phyloP scores from a whole-genome alignment of 2,113 vertebrate genomes.

The Callopanchax toddi region DNA sequence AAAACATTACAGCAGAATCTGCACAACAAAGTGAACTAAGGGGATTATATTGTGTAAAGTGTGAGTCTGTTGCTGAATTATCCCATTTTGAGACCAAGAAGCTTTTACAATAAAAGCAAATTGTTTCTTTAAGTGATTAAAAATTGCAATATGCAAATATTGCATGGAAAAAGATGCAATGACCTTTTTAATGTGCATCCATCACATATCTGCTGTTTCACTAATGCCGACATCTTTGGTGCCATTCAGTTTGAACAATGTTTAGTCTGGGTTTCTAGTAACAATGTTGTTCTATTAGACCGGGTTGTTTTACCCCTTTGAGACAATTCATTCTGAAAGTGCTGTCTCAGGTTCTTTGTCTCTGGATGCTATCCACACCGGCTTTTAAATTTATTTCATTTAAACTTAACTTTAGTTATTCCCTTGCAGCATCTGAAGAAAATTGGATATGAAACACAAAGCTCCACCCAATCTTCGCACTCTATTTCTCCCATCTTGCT shows the following conservation, averaged over 20 bases:
- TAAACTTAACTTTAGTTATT: constrained; percentile 15
- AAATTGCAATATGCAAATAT: background rate
- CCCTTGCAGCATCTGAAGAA: constrained; percentile 16
- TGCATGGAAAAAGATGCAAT: constrained; percentile 17
- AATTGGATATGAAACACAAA: background rate
- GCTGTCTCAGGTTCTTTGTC: constrained; percentile 24
- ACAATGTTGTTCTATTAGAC: constrained; percentile 31
- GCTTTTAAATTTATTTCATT: constrained; percentile 33
- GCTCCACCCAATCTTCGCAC: background rate
- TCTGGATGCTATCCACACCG: constrained; percentile 40
- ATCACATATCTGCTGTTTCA: constrained; percentile 30
- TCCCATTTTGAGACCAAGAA: background rate
- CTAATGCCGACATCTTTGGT: constrained; percentile 21
- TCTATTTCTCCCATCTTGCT: background rate
- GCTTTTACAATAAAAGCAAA: constrained; percentile 14
- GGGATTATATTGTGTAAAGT: constrained; percentile 1
- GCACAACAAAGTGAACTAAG: background rate
- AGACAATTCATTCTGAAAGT: constrained; percentile 40
- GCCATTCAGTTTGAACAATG: constrained; percentile 36
- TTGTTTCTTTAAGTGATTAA: constrained; percentile 13
- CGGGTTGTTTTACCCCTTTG: constrained; percentile 42
- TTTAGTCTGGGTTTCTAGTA: constrained; percentile 37
- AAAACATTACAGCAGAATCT: constrained; percentile 7
- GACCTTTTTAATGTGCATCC: background rate
- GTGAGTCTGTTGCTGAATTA: background rate